Percentiles rank a stretch among this genome's conserved stretches.
Evolutionary conservation across 2,888 invertebrate species (phyloP).

Genomic region (Lamproptera curius): DNA sequence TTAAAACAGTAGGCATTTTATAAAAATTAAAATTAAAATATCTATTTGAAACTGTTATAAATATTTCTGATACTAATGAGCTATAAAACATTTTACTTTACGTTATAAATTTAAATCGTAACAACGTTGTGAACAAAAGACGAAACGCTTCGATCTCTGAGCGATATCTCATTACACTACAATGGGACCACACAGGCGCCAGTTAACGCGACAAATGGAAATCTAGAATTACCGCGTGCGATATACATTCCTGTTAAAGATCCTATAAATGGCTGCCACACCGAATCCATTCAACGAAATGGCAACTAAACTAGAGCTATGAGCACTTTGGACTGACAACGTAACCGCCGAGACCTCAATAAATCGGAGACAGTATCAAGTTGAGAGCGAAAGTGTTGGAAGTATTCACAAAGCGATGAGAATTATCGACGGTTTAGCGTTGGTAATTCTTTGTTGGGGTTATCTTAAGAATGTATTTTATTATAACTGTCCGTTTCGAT

Average conservation of each 20-base stretch:
- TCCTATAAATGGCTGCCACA: constrained; percentile 19
- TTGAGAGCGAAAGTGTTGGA: constrained; percentile 13
- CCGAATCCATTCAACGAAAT: constrained; percentile 33
- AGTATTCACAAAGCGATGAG: constrained; percentile 1
- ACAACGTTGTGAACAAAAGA: constrained; percentile 26
- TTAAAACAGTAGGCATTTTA: too few species aligned
- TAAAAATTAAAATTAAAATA: too few species aligned
- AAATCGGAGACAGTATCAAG: constrained; percentile 20
- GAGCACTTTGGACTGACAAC: constrained; percentile 32
- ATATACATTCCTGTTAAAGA: constrained; percentile 26
- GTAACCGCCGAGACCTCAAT: constrained; percentile 22
- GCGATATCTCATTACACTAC: constrained; percentile 39
- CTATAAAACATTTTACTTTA: constrained; percentile 14
- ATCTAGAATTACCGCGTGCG: constrained; percentile 31
- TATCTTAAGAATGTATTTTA: constrained; percentile 22
- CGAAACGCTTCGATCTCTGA: constrained; percentile 28
- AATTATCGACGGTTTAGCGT: background rate
- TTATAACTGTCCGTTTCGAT: background rate
- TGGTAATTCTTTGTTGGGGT: background rate
- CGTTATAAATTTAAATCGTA: constrained; percentile 21
- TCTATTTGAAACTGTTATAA: too few species aligned
- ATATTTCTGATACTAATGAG: too few species aligned
- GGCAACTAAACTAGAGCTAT: constrained; percentile 32
- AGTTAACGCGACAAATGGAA: constrained; percentile 35
- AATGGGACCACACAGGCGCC: constrained; percentile 37